These are phyloP conservation scores for Microctonus aethiopoides DNA, from an alignment of 2,888 invertebrate genomes.

Conservation along the genomic window DNA sequence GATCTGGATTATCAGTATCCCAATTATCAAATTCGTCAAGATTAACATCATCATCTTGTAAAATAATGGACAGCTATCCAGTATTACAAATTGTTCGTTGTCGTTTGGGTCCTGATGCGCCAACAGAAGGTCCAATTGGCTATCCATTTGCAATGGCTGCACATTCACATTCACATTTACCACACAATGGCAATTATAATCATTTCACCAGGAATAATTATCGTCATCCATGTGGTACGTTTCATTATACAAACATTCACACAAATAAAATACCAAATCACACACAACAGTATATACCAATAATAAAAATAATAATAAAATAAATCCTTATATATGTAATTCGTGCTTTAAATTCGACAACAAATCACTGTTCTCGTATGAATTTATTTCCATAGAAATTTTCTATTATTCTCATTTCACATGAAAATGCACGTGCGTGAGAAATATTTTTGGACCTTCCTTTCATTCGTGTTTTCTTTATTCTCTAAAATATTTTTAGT, in stretches of 20 bases:
- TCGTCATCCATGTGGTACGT: conserved; percentile 61
- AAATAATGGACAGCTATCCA: conserved; percentile 62
- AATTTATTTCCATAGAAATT: not conserved
- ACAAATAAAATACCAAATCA: not conserved
- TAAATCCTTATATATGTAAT: not conserved
- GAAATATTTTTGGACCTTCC: not conserved
- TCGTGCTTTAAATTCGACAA: not conserved
- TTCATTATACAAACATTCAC: conserved; percentile 7
- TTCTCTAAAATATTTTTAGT: not conserved
- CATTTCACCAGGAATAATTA: conserved; percentile 61
- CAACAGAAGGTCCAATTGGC: conserved; percentile 54
- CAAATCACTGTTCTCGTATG: not conserved
- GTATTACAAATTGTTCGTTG: conserved; percentile 64
- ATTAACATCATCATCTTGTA: not conserved
- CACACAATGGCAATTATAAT: conserved; percentile 58
- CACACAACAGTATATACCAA: too few relatives aligned
- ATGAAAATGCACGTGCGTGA: conserved; percentile 5
- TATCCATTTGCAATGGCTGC: conserved; percentile 59
- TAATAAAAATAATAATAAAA: not conserved
- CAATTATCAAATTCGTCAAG: not conserved
- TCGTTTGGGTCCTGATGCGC: conserved; percentile 59
- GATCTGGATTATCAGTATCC: conserved; percentile 11
- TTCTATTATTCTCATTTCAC: not conserved
- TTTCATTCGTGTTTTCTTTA: not conserved
- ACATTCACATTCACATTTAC: conserved; percentile 61